Evolutionary conservation across 2,797 vertebrate genomes (phyloP).

Genomic region (Danio aesculapii): DNA sequence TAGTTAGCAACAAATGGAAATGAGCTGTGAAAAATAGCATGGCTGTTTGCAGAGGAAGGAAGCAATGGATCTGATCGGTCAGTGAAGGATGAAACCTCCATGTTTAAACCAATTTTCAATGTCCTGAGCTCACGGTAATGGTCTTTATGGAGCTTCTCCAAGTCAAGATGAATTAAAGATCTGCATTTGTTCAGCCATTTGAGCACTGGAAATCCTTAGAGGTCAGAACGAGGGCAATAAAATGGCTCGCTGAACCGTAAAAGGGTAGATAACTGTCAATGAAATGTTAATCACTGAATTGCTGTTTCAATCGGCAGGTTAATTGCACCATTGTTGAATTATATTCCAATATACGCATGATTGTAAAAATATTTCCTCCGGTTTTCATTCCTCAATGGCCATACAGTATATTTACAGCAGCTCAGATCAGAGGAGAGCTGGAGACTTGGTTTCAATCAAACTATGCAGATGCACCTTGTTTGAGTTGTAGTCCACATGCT

Average conservation of each 20-base stretch:
- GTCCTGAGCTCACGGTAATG: constrained; percentile 4
- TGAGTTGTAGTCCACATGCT: not conserved
- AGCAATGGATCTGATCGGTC: constrained; percentile 59
- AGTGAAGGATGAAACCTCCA: constrained; percentile 51
- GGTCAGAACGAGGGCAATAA: not conserved
- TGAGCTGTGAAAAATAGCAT: constrained; percentile 30
- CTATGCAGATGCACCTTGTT: not conserved
- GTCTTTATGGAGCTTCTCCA: constrained; percentile 24
- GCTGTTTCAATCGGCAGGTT: constrained; percentile 11
- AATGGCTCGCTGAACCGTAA: not conserved
- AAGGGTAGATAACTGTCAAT: not conserved
- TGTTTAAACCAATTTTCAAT: constrained; percentile 37
- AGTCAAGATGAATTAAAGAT: constrained; percentile 30
- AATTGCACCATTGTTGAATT: constrained; percentile 7
- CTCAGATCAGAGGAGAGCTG: not conserved
- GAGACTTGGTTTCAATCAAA: not conserved
- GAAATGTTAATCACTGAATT: constrained; percentile 2
- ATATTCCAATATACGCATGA: not conserved
- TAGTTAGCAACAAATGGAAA: constrained; percentile 32
- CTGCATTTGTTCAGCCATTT: not conserved
- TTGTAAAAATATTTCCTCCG: constrained; percentile 1
- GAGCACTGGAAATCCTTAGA: constrained; percentile 3
- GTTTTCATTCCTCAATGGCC: not conserved
- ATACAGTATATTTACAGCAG: not conserved
- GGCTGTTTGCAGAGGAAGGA: constrained; percentile 21